Conservation (phyloP, 2,888 invertebrate genomes). For the Germaria angustata region DNA sequence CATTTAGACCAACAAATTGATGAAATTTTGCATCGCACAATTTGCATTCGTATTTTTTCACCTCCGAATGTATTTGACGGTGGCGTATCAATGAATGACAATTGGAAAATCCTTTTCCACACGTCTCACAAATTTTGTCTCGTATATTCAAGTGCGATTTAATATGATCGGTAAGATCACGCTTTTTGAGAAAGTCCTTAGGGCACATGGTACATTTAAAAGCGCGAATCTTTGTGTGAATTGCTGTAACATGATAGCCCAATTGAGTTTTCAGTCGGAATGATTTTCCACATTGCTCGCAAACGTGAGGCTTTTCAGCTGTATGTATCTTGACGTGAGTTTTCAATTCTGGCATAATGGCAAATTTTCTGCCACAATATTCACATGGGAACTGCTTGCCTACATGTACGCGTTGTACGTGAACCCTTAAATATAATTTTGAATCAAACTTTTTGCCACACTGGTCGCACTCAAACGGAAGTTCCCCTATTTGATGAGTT, state of each 20-base stretch:
- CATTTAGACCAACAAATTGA: constrained; percentile 76
- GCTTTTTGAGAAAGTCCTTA: constrained; percentile 73
- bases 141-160: constrained; percentile 76
- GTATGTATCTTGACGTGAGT: constrained; percentile 72
- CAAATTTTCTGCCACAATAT: constrained; percentile 71
- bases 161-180: constrained; percentile 74
- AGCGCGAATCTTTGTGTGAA: constrained; percentile 67
- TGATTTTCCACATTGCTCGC: constrained; percentile 75
- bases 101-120: constrained; percentile 76
- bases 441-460: constrained; percentile 72
- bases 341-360: constrained; percentile 71
- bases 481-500: constrained; percentile 72
- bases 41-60: constrained; percentile 75
- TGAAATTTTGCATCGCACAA: constrained; percentile 75
- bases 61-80: constrained; percentile 74
- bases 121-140: constrained; percentile 75
- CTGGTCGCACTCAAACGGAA: constrained; percentile 72
- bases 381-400: constrained; percentile 72
- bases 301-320: constrained; percentile 72
- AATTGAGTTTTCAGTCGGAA: constrained; percentile 73
- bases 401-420: constrained; percentile 72
- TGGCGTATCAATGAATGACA: constrained; percentile 75
- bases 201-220: constrained; percentile 69
- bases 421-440: constrained; percentile 69
- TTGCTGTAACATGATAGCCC: constrained; percentile 69